Percentiles rank a stretch among this genome's conserved stretches.
Conservation (phyloP, 2,888 invertebrate species). For the Antitype chi region DNA sequence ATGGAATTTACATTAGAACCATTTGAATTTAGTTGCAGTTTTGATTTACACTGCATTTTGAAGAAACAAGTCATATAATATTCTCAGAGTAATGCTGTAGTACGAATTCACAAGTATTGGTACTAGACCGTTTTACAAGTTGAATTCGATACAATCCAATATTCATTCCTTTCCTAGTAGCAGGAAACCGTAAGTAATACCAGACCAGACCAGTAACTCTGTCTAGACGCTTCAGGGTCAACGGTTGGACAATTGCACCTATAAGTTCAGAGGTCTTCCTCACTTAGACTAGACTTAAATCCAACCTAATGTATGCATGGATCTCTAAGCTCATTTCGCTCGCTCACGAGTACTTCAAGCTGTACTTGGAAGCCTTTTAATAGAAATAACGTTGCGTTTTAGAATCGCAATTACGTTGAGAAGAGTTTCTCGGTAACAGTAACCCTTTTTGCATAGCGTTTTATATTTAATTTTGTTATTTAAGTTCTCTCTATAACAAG, state of each 20-base stretch:
- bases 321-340: constrained; percentile 62
- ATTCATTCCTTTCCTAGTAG: constrained; percentile 49
- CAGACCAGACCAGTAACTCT: constrained; percentile 59
- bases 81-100: not conserved
- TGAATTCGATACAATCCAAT: constrained; percentile 53
- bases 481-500: constrained; percentile 36
- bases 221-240: constrained; percentile 69
- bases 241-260: constrained; percentile 67
- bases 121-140: constrained; percentile 23
- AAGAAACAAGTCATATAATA: not conserved
- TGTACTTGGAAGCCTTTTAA: constrained; percentile 62
- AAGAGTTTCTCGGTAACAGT: constrained; percentile 38
- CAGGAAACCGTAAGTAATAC: constrained; percentile 65
- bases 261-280: constrained; percentile 66
- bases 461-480: constrained; percentile 31
- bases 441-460: constrained; percentile 37
- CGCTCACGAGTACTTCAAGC: constrained; percentile 63
- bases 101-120: constrained; percentile 11
- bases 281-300: constrained; percentile 65
- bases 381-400: constrained; percentile 60
- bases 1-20: constrained; percentile 21
- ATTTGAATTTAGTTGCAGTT: not conserved
- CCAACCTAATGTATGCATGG: constrained; percentile 67
- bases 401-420: constrained; percentile 52
- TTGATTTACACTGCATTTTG: not conserved